phyloP scores from a whole-genome alignment of 2,888 invertebrate genomes.

The Automeris io region DNA sequence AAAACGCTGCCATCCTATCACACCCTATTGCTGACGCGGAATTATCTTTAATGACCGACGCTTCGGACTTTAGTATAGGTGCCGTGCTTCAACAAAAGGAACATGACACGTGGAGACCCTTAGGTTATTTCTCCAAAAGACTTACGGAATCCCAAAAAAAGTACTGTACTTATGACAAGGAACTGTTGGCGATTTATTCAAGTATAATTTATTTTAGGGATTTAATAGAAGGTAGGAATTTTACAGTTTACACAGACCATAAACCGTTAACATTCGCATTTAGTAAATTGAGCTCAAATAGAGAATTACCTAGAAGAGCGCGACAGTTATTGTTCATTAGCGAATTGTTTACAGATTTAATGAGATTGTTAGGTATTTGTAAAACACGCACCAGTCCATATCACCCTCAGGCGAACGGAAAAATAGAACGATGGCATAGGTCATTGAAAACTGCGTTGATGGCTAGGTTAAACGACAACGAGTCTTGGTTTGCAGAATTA shows the following conservation, averaged over 20 bases:
- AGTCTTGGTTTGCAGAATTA: background rate
- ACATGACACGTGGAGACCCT: slow-evolving; percentile 1
- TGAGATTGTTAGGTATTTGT: background rate
- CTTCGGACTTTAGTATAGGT: background rate
- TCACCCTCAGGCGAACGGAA: background rate
- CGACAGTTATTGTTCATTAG: slow-evolving; percentile 18
- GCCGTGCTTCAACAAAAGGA: slow-evolving; percentile 4
- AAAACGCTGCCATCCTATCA: background rate
- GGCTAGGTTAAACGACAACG: background rate
- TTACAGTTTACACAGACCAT: slow-evolving; percentile 1
- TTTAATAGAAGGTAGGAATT: background rate
- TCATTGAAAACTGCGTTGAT: background rate
- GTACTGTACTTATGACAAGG: slow-evolving; percentile 4
- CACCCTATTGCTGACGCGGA: background rate
- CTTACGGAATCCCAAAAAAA: slow-evolving; percentile 1
- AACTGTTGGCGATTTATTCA: slow-evolving; percentile 3
- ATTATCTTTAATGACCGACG: slow-evolving; percentile 1
- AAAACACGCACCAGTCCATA: background rate
- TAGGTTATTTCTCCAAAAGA: slow-evolving; percentile 5
- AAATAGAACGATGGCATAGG: background rate
- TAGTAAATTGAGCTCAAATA: slow-evolving; percentile 8
- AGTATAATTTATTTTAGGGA: background rate
- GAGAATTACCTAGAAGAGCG: slow-evolving; percentile 14
- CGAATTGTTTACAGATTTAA: slow-evolving; percentile 9
- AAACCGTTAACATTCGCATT: slow-evolving; percentile 9